phyloP scores from a whole-genome alignment of 2,797 vertebrate genomes.

The Leptatherina wallacei region DNA sequence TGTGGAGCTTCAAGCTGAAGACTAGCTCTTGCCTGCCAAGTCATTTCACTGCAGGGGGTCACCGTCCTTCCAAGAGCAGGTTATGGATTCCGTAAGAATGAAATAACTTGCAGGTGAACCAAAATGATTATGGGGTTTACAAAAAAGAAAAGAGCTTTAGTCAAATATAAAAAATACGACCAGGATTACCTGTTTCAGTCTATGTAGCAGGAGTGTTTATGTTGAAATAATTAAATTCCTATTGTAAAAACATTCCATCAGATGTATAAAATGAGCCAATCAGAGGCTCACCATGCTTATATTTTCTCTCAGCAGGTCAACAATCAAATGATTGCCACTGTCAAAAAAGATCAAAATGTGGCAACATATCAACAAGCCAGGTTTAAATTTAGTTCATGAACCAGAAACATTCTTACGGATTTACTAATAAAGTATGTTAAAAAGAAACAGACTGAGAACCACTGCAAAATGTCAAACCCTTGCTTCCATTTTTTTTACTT shows the following conservation, averaged over 20 bases:
- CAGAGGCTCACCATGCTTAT: neutral
- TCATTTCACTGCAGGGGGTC: constrained; percentile 22
- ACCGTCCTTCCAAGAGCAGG: constrained; percentile 21
- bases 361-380: neutral
- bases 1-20: constrained; percentile 17
- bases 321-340: neutral
- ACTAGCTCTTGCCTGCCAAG: constrained; percentile 23
- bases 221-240: neutral
- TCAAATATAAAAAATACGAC: neutral
- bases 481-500: constrained; percentile 6
- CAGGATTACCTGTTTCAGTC: neutral
- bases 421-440: neutral
- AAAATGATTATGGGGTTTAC: neutral
- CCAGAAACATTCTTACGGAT: too few relatives aligned
- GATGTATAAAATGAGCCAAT: neutral
- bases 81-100: neutral
- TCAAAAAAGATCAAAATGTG: neutral
- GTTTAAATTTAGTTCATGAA: neutral
- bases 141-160: neutral
- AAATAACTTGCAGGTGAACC: neutral
- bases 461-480: neutral
- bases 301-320: too few relatives aligned
- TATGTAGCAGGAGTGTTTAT: neutral
- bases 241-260: neutral
- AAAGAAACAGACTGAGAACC: neutral